phyloP scores from a whole-genome alignment of 2,797 vertebrate genomes.

The Diceros bicornis region DNA sequence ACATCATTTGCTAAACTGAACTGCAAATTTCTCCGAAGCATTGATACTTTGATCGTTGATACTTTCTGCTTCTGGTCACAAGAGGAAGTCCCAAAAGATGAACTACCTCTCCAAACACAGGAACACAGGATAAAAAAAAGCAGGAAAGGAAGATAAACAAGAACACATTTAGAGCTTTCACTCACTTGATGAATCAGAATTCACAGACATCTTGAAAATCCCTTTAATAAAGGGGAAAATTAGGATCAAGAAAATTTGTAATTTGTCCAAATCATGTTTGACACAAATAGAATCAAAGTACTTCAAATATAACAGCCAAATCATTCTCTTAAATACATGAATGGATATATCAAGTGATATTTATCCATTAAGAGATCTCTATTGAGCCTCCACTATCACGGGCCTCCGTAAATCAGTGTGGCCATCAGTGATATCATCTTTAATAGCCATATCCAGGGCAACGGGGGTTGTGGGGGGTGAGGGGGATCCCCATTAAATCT shows the following conservation, averaged over 20 bases:
- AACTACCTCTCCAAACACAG: neutral
- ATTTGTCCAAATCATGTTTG: slow-evolving; percentile 62
- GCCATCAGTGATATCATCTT: neutral
- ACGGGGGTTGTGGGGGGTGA: neutral
- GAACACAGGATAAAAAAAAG: neutral
- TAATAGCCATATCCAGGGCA: neutral
- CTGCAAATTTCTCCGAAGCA: slow-evolving; percentile 56
- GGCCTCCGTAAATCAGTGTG: neutral
- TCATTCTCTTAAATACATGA: slow-evolving; percentile 9
- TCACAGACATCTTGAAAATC: neutral
- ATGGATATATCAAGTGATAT: neutral
- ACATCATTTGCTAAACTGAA: neutral
- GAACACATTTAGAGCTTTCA: slow-evolving; percentile 1
- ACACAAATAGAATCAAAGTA: slow-evolving; percentile 42
- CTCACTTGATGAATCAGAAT: slow-evolving; percentile 7
- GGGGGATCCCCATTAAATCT: neutral
- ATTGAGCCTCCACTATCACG: neutral
- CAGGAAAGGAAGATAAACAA: slow-evolving; percentile 21
- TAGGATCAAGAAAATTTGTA: neutral
- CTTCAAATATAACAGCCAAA: slow-evolving; percentile 51
- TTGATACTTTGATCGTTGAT: neutral
- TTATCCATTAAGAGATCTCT: neutral
- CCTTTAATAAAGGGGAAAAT: slow-evolving; percentile 26
- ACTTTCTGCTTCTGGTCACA: slow-evolving; percentile 45
- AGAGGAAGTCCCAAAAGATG: neutral